A percentile compares a stretch with the other conserved stretches of the same genome.
Conservation (phyloP, 2,797 vertebrate genomes). For the Halcyon badia region DNA sequence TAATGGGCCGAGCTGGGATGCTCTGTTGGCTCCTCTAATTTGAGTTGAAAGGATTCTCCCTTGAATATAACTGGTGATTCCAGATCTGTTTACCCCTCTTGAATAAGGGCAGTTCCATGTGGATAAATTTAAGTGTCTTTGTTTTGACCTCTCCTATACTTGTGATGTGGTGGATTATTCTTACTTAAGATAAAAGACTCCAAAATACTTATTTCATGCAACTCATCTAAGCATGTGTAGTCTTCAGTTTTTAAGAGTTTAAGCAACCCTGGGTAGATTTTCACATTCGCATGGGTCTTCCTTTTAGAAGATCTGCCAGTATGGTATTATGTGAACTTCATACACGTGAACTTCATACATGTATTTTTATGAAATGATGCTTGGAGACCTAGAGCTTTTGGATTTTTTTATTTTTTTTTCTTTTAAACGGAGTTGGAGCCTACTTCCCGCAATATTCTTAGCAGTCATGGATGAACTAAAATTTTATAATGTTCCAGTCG, state of each 20-base stretch:
- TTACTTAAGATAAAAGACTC: not conserved
- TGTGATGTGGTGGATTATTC: not conserved
- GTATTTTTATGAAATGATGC: not conserved
- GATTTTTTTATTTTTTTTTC: not conserved
- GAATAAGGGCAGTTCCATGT: not conserved
- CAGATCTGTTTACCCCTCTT: not conserved
- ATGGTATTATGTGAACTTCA: not conserved
- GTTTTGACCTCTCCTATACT: not conserved
- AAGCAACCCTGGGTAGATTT: not conserved
- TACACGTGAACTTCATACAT: not conserved
- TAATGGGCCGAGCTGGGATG: not conserved
- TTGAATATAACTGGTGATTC: not conserved
- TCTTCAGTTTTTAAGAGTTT: not conserved
- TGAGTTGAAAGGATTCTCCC: not conserved
- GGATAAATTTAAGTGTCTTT: not conserved
- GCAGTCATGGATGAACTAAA: slow-evolving; percentile 8
- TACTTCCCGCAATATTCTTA: not conserved
- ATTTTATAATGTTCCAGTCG: not conserved
- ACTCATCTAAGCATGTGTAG: not conserved
- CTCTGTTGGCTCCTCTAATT: not conserved
- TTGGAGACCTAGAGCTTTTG: not conserved
- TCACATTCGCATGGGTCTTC: not conserved
- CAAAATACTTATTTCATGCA: not conserved
- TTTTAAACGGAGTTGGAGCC: not conserved
- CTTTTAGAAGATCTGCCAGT: not conserved